Percentiles rank a stretch among this genome's conserved stretches.
Conservation (phyloP, 2,888 invertebrate genomes). For the Oegoconia quadripuncta region DNA sequence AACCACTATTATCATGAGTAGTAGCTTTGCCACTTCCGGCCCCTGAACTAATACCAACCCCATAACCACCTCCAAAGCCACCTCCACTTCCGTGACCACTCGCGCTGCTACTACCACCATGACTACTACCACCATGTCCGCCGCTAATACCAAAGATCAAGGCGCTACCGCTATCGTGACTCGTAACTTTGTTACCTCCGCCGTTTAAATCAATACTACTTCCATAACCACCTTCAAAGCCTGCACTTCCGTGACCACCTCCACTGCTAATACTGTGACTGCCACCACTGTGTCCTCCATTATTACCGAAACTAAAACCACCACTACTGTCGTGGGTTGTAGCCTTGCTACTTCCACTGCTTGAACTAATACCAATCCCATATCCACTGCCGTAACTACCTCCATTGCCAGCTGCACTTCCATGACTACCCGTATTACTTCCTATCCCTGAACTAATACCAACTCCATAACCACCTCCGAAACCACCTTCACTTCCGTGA, state of each 20-base stretch:
- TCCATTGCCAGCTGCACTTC: constrained; percentile 19
- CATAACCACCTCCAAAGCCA: background rate
- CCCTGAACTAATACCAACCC: no score
- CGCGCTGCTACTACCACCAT: background rate
- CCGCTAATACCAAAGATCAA: no score
- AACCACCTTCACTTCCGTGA: constrained; percentile 7
- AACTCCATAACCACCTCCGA: background rate
- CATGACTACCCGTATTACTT: constrained; percentile 15
- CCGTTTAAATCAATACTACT: constrained; percentile 29
- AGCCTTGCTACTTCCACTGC: background rate
- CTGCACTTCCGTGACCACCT: constrained; percentile 21
- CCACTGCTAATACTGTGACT: constrained; percentile 26
- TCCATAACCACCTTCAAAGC: constrained; percentile 14
- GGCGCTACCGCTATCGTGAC: constrained; percentile 14
- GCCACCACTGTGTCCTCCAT: constrained; percentile 8
- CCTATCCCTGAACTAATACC: no score
- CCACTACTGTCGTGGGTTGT: no score
- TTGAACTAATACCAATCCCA: constrained; percentile 8
- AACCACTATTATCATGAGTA: no score
- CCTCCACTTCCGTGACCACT: constrained; percentile 12
- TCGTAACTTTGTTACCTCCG: constrained; percentile 17
- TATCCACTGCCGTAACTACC: constrained; percentile 13
- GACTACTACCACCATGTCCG: no score
- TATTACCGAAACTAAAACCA: constrained; percentile 12
- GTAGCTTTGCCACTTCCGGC: no score